A percentile compares a stretch with the other conserved stretches of the same genome.
These are phyloP conservation scores for Phaethon lepturus DNA, from an alignment of 2,113 vertebrate genomes.

Conservation along the genomic window DNA sequence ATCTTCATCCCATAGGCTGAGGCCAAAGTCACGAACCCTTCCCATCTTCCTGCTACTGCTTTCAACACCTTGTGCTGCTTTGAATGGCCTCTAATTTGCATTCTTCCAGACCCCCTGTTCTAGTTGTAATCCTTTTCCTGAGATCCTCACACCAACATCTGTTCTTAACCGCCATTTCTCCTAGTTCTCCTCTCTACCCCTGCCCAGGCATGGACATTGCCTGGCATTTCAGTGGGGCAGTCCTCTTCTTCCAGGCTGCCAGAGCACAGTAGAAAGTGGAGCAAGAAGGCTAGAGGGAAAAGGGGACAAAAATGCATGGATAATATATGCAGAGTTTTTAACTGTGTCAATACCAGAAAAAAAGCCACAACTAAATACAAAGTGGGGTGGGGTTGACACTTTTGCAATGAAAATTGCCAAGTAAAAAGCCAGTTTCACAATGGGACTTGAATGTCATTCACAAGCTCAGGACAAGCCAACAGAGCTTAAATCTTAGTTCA, in stretches of 20 bases:
- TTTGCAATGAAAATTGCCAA: background rate
- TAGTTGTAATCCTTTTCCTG: background rate
- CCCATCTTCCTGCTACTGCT: background rate
- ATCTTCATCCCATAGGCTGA: background rate
- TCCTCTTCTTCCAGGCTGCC: background rate
- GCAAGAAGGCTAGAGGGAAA: background rate
- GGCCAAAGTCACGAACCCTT: background rate
- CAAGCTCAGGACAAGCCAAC: background rate
- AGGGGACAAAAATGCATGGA: background rate
- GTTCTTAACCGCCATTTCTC: background rate
- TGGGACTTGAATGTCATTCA: background rate
- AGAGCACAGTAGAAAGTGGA: background rate
- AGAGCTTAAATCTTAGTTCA: background rate
- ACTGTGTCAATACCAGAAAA: background rate
- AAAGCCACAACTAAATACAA: background rate
- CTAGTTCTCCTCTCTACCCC: background rate
- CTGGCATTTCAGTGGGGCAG: background rate
- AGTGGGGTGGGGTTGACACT: rapidly evolving
- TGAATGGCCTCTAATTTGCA: background rate
- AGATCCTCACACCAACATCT: background rate
- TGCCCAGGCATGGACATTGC: background rate
- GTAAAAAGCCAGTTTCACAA: background rate
- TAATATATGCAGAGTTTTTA: background rate
- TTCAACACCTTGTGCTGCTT: background rate
- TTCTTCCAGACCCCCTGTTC: background rate